Percentiles rank a stretch among this genome's conserved stretches.
Conservation (phyloP, 64 coral and sea anemone genomes). For the Actinia equina region DNA sequence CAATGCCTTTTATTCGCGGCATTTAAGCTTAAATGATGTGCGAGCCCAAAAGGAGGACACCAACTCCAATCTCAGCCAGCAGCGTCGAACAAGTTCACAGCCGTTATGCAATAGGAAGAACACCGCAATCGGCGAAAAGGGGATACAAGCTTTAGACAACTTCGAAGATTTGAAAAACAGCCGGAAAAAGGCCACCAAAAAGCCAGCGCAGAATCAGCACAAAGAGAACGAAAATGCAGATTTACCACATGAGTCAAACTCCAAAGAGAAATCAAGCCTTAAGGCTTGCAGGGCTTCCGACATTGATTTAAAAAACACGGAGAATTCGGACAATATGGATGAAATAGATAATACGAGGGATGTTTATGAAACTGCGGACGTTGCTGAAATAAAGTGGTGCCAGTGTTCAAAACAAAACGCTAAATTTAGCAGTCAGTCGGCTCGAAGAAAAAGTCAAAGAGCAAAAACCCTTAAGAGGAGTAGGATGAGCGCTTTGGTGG, state of each 20-base stretch:
- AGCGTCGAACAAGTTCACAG: constrained; percentile 2
- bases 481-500: not conserved
- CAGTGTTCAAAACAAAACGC: not conserved
- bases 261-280: not conserved
- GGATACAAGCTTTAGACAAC: not conserved
- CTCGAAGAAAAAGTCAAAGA: not conserved
- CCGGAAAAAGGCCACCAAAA: not conserved
- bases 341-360: not conserved
- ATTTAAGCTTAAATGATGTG: constrained; percentile 22
- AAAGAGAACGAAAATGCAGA: not conserved
- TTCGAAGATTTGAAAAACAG: not conserved
- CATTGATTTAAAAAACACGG: not conserved
- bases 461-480: constrained; percentile 5
- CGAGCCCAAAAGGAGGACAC: constrained; percentile 8
- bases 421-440: not conserved
- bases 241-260: not conserved
- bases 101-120: not conserved
- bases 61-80: not conserved
- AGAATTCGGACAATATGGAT: not conserved
- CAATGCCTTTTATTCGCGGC: not conserved
- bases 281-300: not conserved
- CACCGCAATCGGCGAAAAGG: not conserved
- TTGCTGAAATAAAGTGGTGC: not conserved
- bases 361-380: not conserved
- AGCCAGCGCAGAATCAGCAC: not conserved